These are phyloP conservation scores for Gila orcuttii DNA, from an alignment of 2,113 vertebrate genomes.

Conservation along the genomic window DNA sequence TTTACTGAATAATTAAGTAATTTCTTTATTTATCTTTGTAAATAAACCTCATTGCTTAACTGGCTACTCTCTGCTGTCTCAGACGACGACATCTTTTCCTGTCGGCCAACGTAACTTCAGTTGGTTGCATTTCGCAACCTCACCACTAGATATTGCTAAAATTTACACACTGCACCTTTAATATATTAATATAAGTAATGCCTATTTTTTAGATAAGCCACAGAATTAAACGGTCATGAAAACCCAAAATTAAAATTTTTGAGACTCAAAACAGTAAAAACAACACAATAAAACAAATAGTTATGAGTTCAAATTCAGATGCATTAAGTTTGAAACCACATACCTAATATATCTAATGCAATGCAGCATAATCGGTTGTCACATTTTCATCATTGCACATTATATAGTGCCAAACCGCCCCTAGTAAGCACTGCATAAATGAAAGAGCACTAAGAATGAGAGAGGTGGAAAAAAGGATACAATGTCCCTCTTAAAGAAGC, in stretches of 20 bases:
- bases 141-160: too few species aligned
- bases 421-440: neutral
- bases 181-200: neutral
- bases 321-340: neutral
- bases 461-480: neutral
- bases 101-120: too few species aligned
- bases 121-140: too few species aligned
- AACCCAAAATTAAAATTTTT: neutral
- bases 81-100: too few species aligned
- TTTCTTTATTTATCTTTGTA: too few species aligned
- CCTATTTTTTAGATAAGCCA: neutral
- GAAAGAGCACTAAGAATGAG: neutral
- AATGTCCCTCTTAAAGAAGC: neutral
- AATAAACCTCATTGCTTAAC: too few species aligned
- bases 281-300: neutral
- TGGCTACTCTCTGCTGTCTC: too few species aligned
- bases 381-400: neutral
- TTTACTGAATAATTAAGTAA: too few species aligned
- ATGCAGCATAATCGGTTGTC: neutral
- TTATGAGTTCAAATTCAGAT: neutral
- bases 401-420: neutral
- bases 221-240: neutral
- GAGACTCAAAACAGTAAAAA: neutral
- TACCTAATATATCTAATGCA: neutral
- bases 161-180: too few species aligned